Conservation (phyloP, 1,140 invertebrate species). For the Oncopeltus fasciatus region DNA sequence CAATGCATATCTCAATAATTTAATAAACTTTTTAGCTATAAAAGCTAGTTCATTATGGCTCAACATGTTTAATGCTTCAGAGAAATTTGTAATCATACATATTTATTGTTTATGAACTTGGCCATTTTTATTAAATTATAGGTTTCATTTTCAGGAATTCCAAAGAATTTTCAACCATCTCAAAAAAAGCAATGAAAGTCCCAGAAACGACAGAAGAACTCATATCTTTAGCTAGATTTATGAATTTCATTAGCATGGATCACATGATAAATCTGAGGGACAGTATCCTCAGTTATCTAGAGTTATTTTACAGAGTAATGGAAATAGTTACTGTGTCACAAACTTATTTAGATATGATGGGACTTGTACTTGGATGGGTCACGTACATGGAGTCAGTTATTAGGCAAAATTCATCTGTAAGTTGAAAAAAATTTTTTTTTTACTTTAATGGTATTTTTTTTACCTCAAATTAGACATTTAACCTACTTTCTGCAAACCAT, state of each 20-base stretch:
- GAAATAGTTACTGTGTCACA: conserved; percentile 47
- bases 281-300: conserved; percentile 43
- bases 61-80: too few relatives aligned
- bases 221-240: conserved; percentile 50
- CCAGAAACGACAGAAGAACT: conserved; percentile 55
- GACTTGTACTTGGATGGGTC: conserved; percentile 43
- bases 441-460: too few relatives aligned
- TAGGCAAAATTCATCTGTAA: conserved; percentile 37
- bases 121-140: background rate
- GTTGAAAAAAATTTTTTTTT: too few relatives aligned
- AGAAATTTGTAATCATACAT: too few relatives aligned
- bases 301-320: conserved; percentile 46
- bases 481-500: too few relatives aligned
- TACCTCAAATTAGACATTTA: too few relatives aligned
- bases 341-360: conserved; percentile 45
- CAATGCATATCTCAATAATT: too few relatives aligned
- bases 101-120: background rate
- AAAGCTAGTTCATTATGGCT: too few relatives aligned
- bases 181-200: conserved; percentile 31
- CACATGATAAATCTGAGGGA: conserved; percentile 43
- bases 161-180: conserved; percentile 30
- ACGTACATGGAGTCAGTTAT: conserved; percentile 53
- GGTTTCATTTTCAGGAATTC: conserved; percentile 23
- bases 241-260: conserved; percentile 43
- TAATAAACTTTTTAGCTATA: too few relatives aligned